Conservation (phyloP, 2,888 invertebrate genomes). For the Standfussiana lucernea region DNA sequence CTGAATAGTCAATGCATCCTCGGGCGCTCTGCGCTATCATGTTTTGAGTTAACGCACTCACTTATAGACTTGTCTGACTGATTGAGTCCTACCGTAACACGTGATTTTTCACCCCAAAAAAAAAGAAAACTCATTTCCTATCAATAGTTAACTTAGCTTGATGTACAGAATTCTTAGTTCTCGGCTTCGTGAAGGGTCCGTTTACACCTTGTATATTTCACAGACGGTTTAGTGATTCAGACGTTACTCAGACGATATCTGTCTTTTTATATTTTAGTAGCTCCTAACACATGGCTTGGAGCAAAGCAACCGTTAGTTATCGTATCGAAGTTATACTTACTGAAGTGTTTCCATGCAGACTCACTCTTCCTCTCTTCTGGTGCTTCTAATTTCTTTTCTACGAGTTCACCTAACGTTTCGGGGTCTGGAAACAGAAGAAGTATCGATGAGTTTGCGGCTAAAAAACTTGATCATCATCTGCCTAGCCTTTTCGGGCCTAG, state of each 20-base stretch:
- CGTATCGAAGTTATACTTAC: constrained; percentile 69
- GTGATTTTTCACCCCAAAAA: no score
- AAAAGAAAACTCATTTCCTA: no score
- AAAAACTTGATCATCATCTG: not conserved
- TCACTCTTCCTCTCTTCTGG: constrained; percentile 54
- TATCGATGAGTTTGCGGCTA: not conserved
- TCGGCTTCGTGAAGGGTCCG: no score
- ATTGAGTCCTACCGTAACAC: no score
- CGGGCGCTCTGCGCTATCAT: no score
- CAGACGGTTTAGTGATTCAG: not conserved
- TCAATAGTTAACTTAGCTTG: no score
- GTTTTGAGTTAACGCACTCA: no score
- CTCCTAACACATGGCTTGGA: not conserved
- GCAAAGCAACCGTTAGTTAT: not conserved
- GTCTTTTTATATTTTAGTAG: not conserved
- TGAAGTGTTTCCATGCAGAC: constrained; percentile 75
- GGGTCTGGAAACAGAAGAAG: constrained; percentile 67
- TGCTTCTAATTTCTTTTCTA: constrained; percentile 62
- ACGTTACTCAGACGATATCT: not conserved
- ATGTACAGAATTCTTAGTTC: no score
- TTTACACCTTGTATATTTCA: no score
- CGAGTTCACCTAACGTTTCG: constrained; percentile 64
- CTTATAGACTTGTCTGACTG: no score
- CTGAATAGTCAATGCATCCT: no score
- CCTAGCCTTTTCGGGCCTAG: no score